These are phyloP conservation scores for Apis mellifera DNA, from an alignment of 1,140 invertebrate species.

Conservation along the genomic window Amel_HAv3.1 CM009931.2:24256501-24257000, in stretches of 20 bases:
- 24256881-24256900: not conserved
- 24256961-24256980: conserved; percentile 47
- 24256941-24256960: conserved; percentile 32
- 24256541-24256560: conserved; percentile 21
- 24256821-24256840: not conserved
- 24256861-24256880: not conserved
- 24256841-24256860: not conserved
- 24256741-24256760: not conserved
- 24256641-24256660: not conserved
- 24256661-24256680: not conserved
- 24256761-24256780: not conserved
- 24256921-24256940: conserved; percentile 17
- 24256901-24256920: conserved; percentile 9
- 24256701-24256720: not conserved
- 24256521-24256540: not conserved
- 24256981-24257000: conserved; percentile 46
- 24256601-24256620: not conserved
- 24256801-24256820: no score
- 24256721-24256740: not conserved
- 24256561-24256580: not conserved
- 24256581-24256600: not conserved
- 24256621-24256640: not conserved
- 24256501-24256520: not conserved
- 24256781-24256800: not conserved
- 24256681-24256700: not conserved